phyloP scores from a whole-genome alignment of 2,888 invertebrate species.

The Geotrupes spiniger region DNA sequence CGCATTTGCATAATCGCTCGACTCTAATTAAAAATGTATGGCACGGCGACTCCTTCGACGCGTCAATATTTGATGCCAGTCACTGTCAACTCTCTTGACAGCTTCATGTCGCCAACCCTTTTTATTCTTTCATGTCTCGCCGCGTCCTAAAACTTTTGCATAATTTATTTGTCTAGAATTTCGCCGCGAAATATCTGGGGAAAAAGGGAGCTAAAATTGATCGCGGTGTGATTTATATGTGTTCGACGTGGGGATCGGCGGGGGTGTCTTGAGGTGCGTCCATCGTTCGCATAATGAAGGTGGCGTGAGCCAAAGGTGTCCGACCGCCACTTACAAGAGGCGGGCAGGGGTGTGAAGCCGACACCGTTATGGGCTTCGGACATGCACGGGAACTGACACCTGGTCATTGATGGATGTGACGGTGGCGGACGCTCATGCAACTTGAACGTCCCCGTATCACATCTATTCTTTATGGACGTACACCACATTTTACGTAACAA shows the following conservation, averaged over 20 bases:
- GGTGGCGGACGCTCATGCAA: slow-evolving; percentile 15
- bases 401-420: slow-evolving; percentile 30
- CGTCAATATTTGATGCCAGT: slow-evolving; percentile 38
- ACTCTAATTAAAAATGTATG: slow-evolving; percentile 48
- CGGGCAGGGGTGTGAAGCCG: slow-evolving; percentile 34
- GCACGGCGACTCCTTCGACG: slow-evolving; percentile 41
- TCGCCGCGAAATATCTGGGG: not conserved
- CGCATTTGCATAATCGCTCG: slow-evolving; percentile 47
- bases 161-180: slow-evolving; percentile 16
- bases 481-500: no score
- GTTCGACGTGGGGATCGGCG: not conserved
- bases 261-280: slow-evolving; percentile 4
- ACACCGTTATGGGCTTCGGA: slow-evolving; percentile 34
- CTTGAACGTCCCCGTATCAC: no score
- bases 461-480: no score
- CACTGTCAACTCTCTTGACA: slow-evolving; percentile 32
- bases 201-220: not conserved
- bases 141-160: slow-evolving; percentile 17
- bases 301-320: slow-evolving; percentile 35
- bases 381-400: slow-evolving; percentile 39
- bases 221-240: no score
- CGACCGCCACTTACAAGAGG: slow-evolving; percentile 34
- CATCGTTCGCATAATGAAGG: slow-evolving; percentile 13
- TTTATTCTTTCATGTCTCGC: slow-evolving; percentile 24
- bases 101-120: slow-evolving; percentile 24